Evolutionary conservation across 2,797 vertebrate species (phyloP), one percentile per base, ranked within the genome.

Genomic region (Parotocinclus haroldoi): DNA sequence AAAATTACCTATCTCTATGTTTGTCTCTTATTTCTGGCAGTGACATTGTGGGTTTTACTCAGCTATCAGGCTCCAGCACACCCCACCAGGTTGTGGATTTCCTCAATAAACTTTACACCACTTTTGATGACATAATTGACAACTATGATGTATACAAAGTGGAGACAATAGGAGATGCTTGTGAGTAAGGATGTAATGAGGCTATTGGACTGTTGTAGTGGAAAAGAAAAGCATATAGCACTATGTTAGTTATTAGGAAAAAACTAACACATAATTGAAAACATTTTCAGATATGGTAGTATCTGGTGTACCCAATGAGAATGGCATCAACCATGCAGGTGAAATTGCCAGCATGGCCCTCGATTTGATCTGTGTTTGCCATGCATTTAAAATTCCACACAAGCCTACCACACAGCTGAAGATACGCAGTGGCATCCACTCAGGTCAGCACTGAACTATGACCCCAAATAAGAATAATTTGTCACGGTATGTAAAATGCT

Each of bases 101-200:
- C 68, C 89, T 92, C 13, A 92, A 92, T 76, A 85, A 91, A 76
- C 86, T 92, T 12, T 91, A 92, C 80, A 91, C 90, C 67, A 87
- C 83, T 19, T 92, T 92, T 17, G 90, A 91, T 57, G 88, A 90
- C 74, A 92, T 92, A 40, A 92, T 90, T 64, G 89, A 91, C 78
- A 91, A 86, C 76, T 90, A 91, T 0, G 89, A 91, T 0, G 88
- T 92, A 51, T 91, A 92, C 79, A 91, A 91, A 80, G 89, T 92
- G 72, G 89, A 90, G 73, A 92, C 90, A 8, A 90, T 92, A 40
- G 89, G 89, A 9, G 90, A 92, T 76, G 89, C 89, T 17, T 92
- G 90, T 91, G 70, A 82, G 89, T 87, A 36, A 36, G 55, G 5
- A 14, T 40, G 50, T 4, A 12, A 48, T n/a, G 10, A 27, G 19